Base-by-base conservation (phyloP, 2,888 invertebrate species). In the Salpingus planirostris region DNA sequence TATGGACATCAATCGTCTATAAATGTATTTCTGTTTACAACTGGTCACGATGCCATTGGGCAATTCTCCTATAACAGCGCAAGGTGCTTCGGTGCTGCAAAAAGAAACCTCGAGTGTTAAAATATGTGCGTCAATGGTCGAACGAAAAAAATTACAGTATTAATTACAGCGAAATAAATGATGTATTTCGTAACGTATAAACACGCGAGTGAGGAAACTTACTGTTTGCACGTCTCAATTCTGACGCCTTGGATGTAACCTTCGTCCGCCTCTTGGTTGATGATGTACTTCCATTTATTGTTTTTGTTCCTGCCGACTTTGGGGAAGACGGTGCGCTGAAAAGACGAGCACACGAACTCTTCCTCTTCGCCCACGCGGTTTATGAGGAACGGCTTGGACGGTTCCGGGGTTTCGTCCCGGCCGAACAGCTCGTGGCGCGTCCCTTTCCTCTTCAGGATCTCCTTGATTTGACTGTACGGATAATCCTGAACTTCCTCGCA, bases 181-280 rank as follows among this genome's bases (percentile, higher is more conserved):
- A n/a, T n/a, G n/a, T n/a, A n/a, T n/a, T n/a, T n/a, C n/a, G n/a
- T n/a, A n/a, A n/a, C n/a, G n/a, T n/a, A n/a, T n/a, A n/a, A n/a
- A n/a, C n/a, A n/a, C n/a, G n/a, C n/a, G n/a, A n/a, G n/a, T n/a
- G n/a, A n/a, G n/a, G n/a, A n/a, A n/a, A n/a, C 39, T 37, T 63
- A 84, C 84, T 37, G 27, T 11, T 59, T 40, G 68, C 89, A 89
- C 38, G 73, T 70, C 61, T 88, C 86, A 1, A 83, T 73, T 24
- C 76, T 70, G 24, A 86, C 74, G 11, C 79, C 81, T 60, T 89
- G 89, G 8, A 74, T 66, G 37, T 54, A 60, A 8, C 52, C 52
- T 8, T 57, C 57, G 26, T 75, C 76, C 1, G 71, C 61, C 0
- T 71, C 71, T 11, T 73, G 72, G 55, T 88, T 83, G 2, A 86